Base-by-base conservation (phyloP, 2,888 invertebrate species). In the Drosophila tripunctata region DNA sequence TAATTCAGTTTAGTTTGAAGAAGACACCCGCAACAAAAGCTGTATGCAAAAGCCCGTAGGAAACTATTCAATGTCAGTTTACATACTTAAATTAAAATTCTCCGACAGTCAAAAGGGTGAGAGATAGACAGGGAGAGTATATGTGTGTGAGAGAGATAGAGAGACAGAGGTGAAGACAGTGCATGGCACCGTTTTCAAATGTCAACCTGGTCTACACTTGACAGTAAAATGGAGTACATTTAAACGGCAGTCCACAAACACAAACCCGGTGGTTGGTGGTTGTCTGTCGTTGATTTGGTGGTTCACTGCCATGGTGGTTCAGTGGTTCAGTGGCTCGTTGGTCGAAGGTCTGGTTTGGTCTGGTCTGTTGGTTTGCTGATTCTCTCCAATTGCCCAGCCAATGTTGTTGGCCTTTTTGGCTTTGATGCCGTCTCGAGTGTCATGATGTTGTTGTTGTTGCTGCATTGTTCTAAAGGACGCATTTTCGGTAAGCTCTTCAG, bases 221-320 rank as follows among this genome's bases (percentile, higher is more conserved):
- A 87, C 88, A 88, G 85, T 88, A 88, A 82, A 82, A 88, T 88
- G 81, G 88, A 86, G 88, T 80, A 88, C 84, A 76, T 88, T 88
- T 82, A 88, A 88, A 83, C 87, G 54, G 87, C 55, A 76, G 57
- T 52, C 38, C n/a, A n/a, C n/a, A n/a, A n/a, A n/a, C n/a, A n/a
- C n/a, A n/a, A n/a, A n/a, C n/a, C 24, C 38, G 43, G 33, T 41
- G 52, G 40, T 41, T 36, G 27, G 15, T 41, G 45, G 10, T 10
- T 10, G 8, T 35, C 33, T 22, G 27, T 24, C 41, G 41, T 6
- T 40, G 21, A 7, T 21, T 40, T n/a, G 21, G 40, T 40, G 40
- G 21, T 38, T 33, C 36, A 27, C 27, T 27, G 27, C 27, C 10
- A 10, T 27, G 61, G 69, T 67, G 30, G 35, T 15, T 21, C 17